Percentiles rank a stretch among this genome's conserved stretches.
Conservation (phyloP, 2,888 invertebrate genomes). For the Yponomeuta cagnagella region DNA sequence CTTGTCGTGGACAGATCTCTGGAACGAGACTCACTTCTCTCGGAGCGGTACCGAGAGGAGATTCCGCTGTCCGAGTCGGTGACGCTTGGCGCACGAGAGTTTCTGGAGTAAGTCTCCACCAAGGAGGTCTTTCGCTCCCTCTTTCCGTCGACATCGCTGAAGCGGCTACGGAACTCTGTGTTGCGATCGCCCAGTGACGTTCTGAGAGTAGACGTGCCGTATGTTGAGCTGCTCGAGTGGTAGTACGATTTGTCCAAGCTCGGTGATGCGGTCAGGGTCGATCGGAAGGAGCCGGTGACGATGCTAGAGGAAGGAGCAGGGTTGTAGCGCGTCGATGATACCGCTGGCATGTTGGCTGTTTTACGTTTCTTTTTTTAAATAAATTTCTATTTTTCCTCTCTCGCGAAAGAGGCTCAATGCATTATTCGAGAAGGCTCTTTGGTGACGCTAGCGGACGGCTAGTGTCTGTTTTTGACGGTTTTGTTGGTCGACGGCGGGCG, state of each 20-base stretch:
- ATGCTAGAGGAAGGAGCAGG: conserved; percentile 52
- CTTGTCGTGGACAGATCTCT: conserved; percentile 72
- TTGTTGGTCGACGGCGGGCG: conserved; percentile 56
- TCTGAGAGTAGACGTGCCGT: conserved; percentile 49
- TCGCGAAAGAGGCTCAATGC: not conserved
- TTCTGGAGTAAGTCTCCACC: conserved; percentile 49
- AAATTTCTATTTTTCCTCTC: not conserved
- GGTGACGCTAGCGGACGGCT: not conserved
- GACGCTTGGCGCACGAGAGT: conserved; percentile 59
- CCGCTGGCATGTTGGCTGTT: conserved; percentile 69
- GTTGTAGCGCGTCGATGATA: conserved; percentile 72
- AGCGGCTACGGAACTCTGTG: conserved; percentile 57
- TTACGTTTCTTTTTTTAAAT: conserved; percentile 19
- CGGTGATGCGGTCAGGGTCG: conserved; percentile 60
- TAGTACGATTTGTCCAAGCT: conserved; percentile 75
- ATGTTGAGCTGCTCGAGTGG: conserved; percentile 58
- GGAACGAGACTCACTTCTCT: conserved; percentile 70
- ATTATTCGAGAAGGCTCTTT: not conserved
- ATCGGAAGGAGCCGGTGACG: conserved; percentile 67
- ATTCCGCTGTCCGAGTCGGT: conserved; percentile 67
- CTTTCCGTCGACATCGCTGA: conserved; percentile 58
- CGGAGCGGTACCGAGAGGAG: conserved; percentile 53
- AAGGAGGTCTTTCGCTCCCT: conserved; percentile 57
- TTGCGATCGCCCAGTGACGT: conserved; percentile 51
- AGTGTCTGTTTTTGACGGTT: conserved; percentile 19